Evolutionary conservation across 53 echinoderm and acorn worm species (phyloP).

Genomic region (Apostichopus leukothele): DNA sequence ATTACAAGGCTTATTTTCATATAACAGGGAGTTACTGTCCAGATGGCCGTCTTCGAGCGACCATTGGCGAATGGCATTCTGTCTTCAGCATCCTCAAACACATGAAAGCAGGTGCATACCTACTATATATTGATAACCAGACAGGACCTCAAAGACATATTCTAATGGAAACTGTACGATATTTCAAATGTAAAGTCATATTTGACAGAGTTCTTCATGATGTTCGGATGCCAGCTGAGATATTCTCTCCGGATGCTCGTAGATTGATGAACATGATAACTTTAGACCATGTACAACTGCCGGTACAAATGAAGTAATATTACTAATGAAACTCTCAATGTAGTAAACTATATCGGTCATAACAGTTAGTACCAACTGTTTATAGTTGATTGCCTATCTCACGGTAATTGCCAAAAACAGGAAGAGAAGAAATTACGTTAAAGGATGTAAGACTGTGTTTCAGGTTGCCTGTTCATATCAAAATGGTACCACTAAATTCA

Average conservation of each 20-base stretch:
- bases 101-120: not conserved
- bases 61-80: not conserved
- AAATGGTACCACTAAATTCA: too few relatives aligned
- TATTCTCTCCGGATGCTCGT: not conserved
- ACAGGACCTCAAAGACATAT: conserved; percentile 15
- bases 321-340: not conserved
- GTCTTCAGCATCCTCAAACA: conserved; percentile 17
- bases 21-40: not conserved
- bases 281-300: not conserved
- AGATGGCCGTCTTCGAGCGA: not conserved
- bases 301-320: conserved; percentile 26
- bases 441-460: too few relatives aligned
- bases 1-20: too few relatives aligned
- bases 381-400: too few relatives aligned
- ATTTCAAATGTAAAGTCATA: not conserved
- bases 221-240: not conserved
- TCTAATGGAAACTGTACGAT: not conserved
- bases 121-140: conserved; percentile 28
- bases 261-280: not conserved
- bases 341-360: too few relatives aligned
- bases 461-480: too few relatives aligned
- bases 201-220: not conserved
- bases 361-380: too few relatives aligned
- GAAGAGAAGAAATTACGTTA: too few relatives aligned
- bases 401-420: too few relatives aligned